phyloP scores from a whole-genome alignment of 2,797 vertebrate species.

The Enteromius unitaeniatus region DNA sequence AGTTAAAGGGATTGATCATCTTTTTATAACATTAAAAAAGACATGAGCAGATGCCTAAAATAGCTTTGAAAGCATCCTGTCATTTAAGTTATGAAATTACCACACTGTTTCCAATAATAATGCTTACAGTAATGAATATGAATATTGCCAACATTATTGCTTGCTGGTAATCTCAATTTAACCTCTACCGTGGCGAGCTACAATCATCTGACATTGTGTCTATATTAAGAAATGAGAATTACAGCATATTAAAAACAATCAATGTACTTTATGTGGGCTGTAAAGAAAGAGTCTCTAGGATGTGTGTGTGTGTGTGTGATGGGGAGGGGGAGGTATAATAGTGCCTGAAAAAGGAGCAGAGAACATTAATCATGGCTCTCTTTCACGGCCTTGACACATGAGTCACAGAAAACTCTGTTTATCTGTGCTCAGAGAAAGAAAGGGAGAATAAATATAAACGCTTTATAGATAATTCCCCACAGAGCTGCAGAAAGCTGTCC shows the following conservation, averaged over 20 bases:
- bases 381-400: constrained; percentile 82
- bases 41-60: neutral
- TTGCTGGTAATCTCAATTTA: constrained; percentile 42
- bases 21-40: constrained; percentile 5
- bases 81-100: constrained; percentile 14
- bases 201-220: constrained; percentile 58
- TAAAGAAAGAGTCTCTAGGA: constrained; percentile 25
- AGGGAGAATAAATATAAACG: constrained; percentile 90
- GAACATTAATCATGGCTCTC: constrained; percentile 89
- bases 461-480: constrained; percentile 90
- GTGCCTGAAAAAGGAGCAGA: constrained; percentile 79
- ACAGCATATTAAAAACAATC: constrained; percentile 46
- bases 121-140: constrained; percentile 2
- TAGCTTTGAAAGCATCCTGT: constrained; percentile 15
- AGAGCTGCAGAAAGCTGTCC: constrained; percentile 74
- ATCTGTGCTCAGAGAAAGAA: constrained; percentile 75
- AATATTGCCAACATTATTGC: constrained; percentile 35
- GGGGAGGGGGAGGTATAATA: constrained; percentile 72
- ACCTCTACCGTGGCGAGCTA: constrained; percentile 26
- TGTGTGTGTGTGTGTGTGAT: constrained; percentile 42
- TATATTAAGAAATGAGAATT: constrained; percentile 48
- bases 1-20: neutral
- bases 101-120: constrained; percentile 24
- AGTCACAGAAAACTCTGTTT: constrained; percentile 88
- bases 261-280: constrained; percentile 24